phyloP scores from a whole-genome alignment of 2,888 invertebrate genomes.

The Argyra leucocephala region DNA sequence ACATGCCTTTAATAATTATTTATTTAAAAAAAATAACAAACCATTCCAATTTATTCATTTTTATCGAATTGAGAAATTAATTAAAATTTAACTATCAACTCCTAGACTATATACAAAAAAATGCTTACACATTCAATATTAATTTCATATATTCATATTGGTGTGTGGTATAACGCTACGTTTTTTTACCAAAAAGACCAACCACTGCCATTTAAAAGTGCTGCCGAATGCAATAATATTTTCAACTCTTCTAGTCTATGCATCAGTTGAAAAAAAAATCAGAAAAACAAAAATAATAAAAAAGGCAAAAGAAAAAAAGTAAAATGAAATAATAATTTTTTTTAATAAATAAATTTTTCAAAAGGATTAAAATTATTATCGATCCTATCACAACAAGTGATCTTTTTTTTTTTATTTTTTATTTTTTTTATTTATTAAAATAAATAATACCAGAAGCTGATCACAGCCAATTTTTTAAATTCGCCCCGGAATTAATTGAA shows the following conservation, averaged over 20 bases:
- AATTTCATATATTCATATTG: background rate
- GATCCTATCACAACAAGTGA: background rate
- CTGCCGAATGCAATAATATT: background rate
- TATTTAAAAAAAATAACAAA: no score
- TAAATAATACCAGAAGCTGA: background rate
- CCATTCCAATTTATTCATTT: no score
- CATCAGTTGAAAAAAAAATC: background rate
- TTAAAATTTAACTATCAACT: no score
- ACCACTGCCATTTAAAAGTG: background rate
- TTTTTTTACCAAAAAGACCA: background rate
- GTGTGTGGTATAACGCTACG: background rate
- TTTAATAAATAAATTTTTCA: no score
- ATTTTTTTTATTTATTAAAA: background rate
- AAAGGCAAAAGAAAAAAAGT: background rate
- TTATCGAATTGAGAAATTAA: no score
- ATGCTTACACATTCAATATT: no score
- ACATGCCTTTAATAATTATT: no score
- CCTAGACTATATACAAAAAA: no score
- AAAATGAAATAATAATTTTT: no score
- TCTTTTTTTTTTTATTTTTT: background rate
- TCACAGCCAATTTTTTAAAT: background rate
- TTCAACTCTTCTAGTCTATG: no score
- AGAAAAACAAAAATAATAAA: background rate
- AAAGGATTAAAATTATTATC: conserved; percentile 3
- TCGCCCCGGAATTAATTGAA: no score